These are phyloP conservation scores for Cremastinae sp. DNA, from an alignment of 2,888 invertebrate genomes.

Conservation along the genomic window DNA sequence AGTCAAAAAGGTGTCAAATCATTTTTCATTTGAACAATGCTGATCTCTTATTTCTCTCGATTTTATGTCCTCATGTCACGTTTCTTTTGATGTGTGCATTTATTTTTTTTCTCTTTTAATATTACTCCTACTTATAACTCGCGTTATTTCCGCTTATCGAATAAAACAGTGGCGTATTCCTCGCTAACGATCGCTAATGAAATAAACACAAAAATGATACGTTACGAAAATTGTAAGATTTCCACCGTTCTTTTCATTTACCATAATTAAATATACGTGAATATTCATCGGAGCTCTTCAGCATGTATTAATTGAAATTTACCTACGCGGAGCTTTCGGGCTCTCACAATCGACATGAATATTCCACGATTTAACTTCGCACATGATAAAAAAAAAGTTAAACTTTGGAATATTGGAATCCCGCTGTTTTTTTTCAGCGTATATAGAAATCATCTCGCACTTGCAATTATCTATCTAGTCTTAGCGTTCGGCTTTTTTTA, in stretches of 20 bases:
- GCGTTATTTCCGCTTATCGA: constrained; percentile 43
- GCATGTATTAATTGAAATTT: constrained; percentile 70
- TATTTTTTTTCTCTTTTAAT: constrained; percentile 19
- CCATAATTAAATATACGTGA: constrained; percentile 39
- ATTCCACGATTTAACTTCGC: constrained; percentile 34
- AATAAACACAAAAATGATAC: constrained; percentile 24
- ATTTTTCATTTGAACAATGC: background rate
- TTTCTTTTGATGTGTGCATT: constrained; percentile 33
- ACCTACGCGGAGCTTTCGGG: constrained; percentile 66
- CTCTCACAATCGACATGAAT: constrained; percentile 66
- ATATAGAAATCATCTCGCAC: constrained; percentile 48
- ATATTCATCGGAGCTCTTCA: constrained; percentile 35
- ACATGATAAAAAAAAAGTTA: constrained; percentile 19
- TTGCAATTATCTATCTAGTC: constrained; percentile 56
- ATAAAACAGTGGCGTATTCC: constrained; percentile 19
- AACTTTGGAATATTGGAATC: constrained; percentile 46
- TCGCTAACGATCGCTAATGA: constrained; percentile 12
- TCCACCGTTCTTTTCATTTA: constrained; percentile 19
- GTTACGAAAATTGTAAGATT: constrained; percentile 30
- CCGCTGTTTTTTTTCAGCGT: constrained; percentile 5
- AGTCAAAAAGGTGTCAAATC: too few relatives aligned
- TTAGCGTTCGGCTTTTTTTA: constrained; percentile 53
- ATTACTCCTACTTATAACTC: constrained; percentile 5
- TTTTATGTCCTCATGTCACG: constrained; percentile 17
- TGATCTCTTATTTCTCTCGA: background rate